Evolutionary conservation across 1,140 invertebrate genomes (phyloP).

Genomic region (Leptopilina clavipes): DNA sequence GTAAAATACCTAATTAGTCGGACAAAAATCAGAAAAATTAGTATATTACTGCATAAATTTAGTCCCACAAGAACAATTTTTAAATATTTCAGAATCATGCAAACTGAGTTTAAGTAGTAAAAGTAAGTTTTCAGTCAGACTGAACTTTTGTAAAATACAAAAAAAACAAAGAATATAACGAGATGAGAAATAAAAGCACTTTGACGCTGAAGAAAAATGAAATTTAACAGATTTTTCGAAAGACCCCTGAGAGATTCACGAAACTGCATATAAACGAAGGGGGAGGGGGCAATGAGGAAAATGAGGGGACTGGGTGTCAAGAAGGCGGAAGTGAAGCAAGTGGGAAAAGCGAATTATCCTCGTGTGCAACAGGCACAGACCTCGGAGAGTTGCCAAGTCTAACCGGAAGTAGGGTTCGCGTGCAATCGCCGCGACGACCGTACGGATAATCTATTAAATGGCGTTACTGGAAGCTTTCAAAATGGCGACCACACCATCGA

Average conservation of each 20-base stretch:
- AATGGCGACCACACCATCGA: constrained; percentile 43
- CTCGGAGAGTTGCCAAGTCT: constrained; percentile 2
- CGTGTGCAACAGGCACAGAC: constrained; percentile 54
- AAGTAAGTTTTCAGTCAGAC: too few species aligned
- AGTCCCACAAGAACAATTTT: too few species aligned
- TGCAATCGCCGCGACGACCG: constrained; percentile 50
- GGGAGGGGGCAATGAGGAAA: constrained; percentile 34
- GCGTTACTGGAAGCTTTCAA: constrained; percentile 39
- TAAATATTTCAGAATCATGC: too few species aligned
- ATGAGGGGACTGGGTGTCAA: constrained; percentile 10
- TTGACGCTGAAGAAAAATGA: constrained; percentile 35
- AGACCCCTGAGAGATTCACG: constrained; percentile 3
- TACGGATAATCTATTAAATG: constrained; percentile 55
- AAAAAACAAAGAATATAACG: constrained; percentile 46
- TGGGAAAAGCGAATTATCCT: constrained; percentile 31
- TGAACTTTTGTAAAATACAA: too few species aligned
- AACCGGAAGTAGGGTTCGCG: constrained; percentile 55
- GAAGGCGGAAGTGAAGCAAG: constrained; percentile 30
- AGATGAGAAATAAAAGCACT: constrained; percentile 26
- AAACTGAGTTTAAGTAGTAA: too few species aligned
- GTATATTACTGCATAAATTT: too few species aligned
- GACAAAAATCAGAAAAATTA: too few species aligned
- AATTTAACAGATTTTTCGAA: constrained; percentile 36
- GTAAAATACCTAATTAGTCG: too few species aligned
- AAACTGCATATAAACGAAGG: not conserved